Evolutionary conservation across 1,140 invertebrate genomes (phyloP), one percentile per base, ranked within the genome.

Genomic region (Matsumurasca onukii): DNA sequence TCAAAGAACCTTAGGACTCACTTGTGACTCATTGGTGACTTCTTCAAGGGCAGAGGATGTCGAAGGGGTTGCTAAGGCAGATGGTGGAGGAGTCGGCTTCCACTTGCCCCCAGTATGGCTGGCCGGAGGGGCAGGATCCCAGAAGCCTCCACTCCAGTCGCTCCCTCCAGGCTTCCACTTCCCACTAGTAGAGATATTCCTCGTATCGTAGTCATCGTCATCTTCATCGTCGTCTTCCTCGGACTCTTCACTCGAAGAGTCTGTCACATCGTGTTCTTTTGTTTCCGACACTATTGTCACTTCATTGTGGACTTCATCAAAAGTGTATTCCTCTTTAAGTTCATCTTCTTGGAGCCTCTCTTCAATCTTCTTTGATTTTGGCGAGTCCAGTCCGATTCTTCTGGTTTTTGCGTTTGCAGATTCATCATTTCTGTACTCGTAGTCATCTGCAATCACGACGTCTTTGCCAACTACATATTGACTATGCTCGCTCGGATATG

Each of bases 171-270:
- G 84, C 72, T 82, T 84, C 88, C 90, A 91, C 78, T 92, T 92
- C 1, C 90, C 89, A 55, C 89, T 88, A 0, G 88, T 91, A 72
- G 91, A 85, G 48, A 82, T 82, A 3, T 83, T 80, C 25, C 87
- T 86, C 5, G 80, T 79, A 22, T 25, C 78, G 68, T 69, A 76
- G 25, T 79, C 78, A 5, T 82, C 81, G 31, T 86, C 86, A 24
- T 86, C 84, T 1, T 85, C 84, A 70, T 81, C 80, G 25, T 78
- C 80, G 31, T 85, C 84, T 24, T 85, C 83, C 13, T 83, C 82
- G 2, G 81, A 82, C 17, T 81, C 85, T 77, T 79, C 81, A 22
- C 80, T 78, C 39, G 84, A 83, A 71, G 80, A 80, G 27, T 78
- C 80, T 29, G 85, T 84, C 27, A 84, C 84, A 13, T 83, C 82